Evolutionary conservation across 2,113 vertebrate species (phyloP).

Genomic region (Suncus etruscus): DNA sequence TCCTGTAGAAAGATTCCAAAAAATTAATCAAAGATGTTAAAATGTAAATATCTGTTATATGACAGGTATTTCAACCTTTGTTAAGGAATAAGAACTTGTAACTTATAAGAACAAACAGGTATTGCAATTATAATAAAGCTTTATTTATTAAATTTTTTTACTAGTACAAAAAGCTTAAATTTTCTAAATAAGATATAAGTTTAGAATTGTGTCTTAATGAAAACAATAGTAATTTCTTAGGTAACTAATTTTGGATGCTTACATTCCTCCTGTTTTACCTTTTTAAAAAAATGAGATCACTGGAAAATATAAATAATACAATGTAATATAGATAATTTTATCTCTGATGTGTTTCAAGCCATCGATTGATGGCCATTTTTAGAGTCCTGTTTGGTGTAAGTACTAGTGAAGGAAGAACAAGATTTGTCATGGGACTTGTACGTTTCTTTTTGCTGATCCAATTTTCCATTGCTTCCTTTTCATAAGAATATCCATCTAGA

Average conservation of each 20-base stretch:
- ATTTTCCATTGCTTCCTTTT: slow-evolving; percentile 94
- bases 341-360: slow-evolving; percentile 88
- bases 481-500: slow-evolving; percentile 97
- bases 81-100: background rate
- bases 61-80: background rate
- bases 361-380: slow-evolving; percentile 96
- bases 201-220: slow-evolving; percentile 30
- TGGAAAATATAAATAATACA: slow-evolving; percentile 46
- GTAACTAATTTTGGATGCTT: slow-evolving; percentile 40
- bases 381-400: slow-evolving; percentile 96
- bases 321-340: background rate
- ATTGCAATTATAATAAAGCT: slow-evolving; percentile 44
- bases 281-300: slow-evolving; percentile 48
- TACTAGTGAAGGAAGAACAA: slow-evolving; percentile 90
- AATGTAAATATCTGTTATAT: slow-evolving; percentile 13
- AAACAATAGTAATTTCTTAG: slow-evolving; percentile 36
- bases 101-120: slow-evolving; percentile 47
- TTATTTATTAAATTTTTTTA: slow-evolving; percentile 64
- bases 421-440: slow-evolving; percentile 98
- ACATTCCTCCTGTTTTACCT: slow-evolving; percentile 37
- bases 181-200: slow-evolving; percentile 47
- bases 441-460: slow-evolving; percentile 94
- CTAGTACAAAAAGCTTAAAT: slow-evolving; percentile 50
- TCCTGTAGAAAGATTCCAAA: slow-evolving; percentile 9
- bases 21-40: slow-evolving; percentile 33